Evolutionary conservation across 1,140 invertebrate genomes (phyloP).

Genomic region (Brachionus paranguensis): DNA sequence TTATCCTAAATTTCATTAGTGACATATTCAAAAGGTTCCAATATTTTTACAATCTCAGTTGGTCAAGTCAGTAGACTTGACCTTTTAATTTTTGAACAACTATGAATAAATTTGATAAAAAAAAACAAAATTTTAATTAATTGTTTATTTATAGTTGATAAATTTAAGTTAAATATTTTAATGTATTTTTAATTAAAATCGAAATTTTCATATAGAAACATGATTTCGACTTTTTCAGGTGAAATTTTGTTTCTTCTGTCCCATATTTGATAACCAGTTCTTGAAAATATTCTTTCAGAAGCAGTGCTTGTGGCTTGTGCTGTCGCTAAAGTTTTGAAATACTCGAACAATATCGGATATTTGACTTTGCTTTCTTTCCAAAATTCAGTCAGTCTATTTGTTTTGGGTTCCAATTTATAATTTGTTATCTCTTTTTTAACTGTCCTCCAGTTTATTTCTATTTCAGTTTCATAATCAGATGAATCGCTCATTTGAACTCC

Average conservation of each 20-base stretch:
- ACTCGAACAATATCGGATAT: not conserved
- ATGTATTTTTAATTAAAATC: too few species aligned
- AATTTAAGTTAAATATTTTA: too few species aligned
- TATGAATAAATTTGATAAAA: too few species aligned
- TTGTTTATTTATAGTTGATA: too few species aligned
- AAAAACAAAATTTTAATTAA: too few species aligned
- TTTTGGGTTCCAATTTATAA: not conserved
- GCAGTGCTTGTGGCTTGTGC: not conserved
- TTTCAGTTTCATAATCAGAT: not conserved
- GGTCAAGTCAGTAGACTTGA: too few species aligned
- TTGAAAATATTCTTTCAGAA: not conserved
- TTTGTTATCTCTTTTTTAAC: not conserved
- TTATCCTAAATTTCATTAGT: too few species aligned
- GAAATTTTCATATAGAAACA: not conserved
- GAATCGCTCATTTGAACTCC: not conserved
- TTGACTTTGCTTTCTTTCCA: not conserved
- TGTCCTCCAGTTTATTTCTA: not conserved
- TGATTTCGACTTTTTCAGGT: not conserved
- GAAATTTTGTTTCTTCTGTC: not conserved
- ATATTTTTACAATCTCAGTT: too few species aligned
- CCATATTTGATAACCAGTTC: not conserved
- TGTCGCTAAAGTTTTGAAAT: not conserved
- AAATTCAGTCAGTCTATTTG: not conserved
- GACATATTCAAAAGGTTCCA: too few species aligned
- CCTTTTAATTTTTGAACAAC: too few species aligned